phyloP scores from a whole-genome alignment of 2,113 vertebrate species.

The Gymnarchus niloticus region DNA sequence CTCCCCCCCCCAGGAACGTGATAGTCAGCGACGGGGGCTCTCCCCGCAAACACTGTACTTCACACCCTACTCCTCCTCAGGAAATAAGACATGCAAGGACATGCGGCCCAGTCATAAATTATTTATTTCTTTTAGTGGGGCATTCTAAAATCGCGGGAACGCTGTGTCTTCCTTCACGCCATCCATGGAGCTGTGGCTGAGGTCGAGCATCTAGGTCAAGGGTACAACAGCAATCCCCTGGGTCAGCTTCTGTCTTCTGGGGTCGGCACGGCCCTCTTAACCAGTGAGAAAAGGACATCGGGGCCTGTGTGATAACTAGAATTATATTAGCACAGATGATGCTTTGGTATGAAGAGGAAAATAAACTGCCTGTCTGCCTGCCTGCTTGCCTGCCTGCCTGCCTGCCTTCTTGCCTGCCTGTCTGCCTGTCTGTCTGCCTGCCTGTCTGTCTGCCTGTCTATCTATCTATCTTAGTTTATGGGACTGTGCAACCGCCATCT shows the following conservation, averaged over 20 bases:
- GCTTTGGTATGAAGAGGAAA: not conserved
- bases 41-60: not conserved
- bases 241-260: not conserved
- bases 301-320: not conserved
- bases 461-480: no score
- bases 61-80: not conserved
- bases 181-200: not conserved
- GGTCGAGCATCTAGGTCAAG: not conserved
- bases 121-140: slow-evolving; percentile 15
- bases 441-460: no score
- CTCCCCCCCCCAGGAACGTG: not conserved
- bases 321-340: not conserved
- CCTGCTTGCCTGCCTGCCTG: no score
- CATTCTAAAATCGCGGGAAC: not conserved
- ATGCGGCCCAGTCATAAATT: not conserved
- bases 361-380: no score
- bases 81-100: not conserved
- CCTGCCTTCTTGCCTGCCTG: no score
- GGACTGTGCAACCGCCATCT: no score
- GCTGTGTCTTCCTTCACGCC: not conserved
- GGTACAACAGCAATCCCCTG: not conserved
- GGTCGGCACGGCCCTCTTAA: not conserved
- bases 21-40: not conserved
- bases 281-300: not conserved
- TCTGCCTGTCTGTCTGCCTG: no score